Base-by-base conservation (phyloP, 1,140 invertebrate species). In the Drosophila nikananu region DNA sequence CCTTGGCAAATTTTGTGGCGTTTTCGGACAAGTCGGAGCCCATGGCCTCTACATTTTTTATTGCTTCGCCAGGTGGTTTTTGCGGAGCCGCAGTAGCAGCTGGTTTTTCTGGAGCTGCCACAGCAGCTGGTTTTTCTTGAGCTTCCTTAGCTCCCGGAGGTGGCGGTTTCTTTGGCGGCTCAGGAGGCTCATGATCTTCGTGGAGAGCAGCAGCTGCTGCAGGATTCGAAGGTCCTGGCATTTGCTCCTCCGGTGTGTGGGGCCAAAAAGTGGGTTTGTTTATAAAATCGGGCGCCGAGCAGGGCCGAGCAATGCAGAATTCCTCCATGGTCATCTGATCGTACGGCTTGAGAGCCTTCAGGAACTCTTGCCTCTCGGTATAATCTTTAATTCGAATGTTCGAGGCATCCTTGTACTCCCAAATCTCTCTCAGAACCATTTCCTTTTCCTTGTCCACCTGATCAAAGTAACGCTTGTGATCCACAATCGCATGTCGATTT, bases 311-410 rank as follows among this genome's bases (percentile, higher is more conserved):
- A 77, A 96, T 95, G 17, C 91, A 91, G 90, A 94, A 97, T 93
- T 98, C 97, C 93, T 98, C 97, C 95, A 97, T 94, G 0, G 97
- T 98, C 97, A 99, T 98, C 74, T 97, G 94, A 44, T 95, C 94
- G 58, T 96, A 96, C 21, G 97, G 96, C 4, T 32, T 57, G 49
- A 92, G 46, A 7, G 6, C 1, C 1, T 77, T 66, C 8, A 91
- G 10, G 0, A 37, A 27, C 0, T 76, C 44, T 2, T 81, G 27
- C 42, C 74, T 37, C 2, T 65, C 0, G 27, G 61, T 37, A 8
- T 79, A 54, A 8, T 35, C 0, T 10, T 46, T 55, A 9, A 92
- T 91, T 9, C 86, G 80, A 13, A 73, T 7, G 19, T 92, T 46
- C 0, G 91, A 92, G 12, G 61, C 75, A 1, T 37, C 41, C 19